Evolutionary conservation across 2,888 invertebrate genomes (phyloP).

Genomic region (Machimus atricapillus): DNA sequence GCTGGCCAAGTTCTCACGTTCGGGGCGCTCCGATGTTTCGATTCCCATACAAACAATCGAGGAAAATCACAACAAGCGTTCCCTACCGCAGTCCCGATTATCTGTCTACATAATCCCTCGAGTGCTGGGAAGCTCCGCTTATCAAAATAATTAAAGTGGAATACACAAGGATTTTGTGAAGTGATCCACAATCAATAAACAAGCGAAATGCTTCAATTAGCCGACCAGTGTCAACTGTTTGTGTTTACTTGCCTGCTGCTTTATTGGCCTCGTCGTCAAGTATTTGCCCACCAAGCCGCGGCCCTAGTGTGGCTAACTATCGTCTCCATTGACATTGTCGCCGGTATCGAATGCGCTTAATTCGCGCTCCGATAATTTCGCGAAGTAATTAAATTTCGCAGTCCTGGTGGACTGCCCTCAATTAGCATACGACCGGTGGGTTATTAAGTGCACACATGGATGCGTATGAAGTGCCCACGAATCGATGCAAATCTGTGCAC

Average conservation of each 20-base stretch:
- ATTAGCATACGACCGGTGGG: conserved; percentile 16
- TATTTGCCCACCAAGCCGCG: conserved; percentile 9
- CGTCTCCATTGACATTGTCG: background rate
- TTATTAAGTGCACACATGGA: background rate
- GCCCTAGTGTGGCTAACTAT: conserved; percentile 1
- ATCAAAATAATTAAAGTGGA: conserved; percentile 33
- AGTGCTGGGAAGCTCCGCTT: conserved; percentile 34
- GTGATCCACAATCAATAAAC: conserved; percentile 38
- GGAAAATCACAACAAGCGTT: background rate
- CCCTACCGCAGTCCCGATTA: conserved; percentile 16
- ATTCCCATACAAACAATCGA: background rate
- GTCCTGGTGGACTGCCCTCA: background rate
- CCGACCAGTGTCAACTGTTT: conserved; percentile 36
- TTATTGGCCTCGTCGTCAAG: background rate
- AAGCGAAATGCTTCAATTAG: conserved; percentile 37
- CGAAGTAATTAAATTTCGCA: conserved; percentile 26
- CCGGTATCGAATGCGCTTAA: background rate
- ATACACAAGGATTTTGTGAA: conserved; percentile 30
- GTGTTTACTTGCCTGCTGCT: conserved; percentile 24
- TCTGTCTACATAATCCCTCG: conserved; percentile 21
- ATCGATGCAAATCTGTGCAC: background rate
- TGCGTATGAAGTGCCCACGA: background rate
- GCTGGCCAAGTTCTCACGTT: conserved; percentile 7
- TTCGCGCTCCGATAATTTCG: conserved; percentile 10
- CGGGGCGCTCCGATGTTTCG: background rate